Evolutionary conservation across 1,140 invertebrate species (phyloP).

Genomic region (Maconellicoccus hirsutus): DNA sequence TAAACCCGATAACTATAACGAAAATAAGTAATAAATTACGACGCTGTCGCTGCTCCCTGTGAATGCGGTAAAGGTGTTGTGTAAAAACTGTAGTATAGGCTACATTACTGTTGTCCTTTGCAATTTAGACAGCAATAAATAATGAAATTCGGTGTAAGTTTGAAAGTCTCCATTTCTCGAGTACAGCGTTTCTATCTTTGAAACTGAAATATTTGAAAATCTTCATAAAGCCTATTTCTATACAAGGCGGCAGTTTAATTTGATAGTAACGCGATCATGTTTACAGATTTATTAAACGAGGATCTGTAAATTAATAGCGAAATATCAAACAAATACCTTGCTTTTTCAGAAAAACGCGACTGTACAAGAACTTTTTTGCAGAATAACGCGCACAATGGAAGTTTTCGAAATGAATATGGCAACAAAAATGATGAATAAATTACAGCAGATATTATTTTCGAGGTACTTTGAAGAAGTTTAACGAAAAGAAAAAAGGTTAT

Average conservation of each 20-base stretch:
- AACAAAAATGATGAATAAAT: too few relatives aligned
- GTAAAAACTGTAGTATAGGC: neutral
- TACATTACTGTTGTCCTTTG: neutral
- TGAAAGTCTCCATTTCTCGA: neutral
- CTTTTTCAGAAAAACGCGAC: too few relatives aligned
- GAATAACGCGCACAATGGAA: too few relatives aligned
- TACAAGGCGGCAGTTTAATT: too few relatives aligned
- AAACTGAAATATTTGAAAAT: neutral
- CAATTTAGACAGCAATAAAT: constrained; percentile 3
- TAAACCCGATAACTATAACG: neutral
- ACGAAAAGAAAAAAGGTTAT: neutral
- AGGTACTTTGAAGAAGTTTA: neutral
- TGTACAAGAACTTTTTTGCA: too few relatives aligned
- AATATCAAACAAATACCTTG: too few relatives aligned
- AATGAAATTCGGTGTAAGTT: neutral
- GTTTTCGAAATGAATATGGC: too few relatives aligned
- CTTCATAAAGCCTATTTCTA: neutral
- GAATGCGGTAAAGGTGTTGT: neutral
- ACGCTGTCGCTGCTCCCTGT: neutral
- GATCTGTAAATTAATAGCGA: too few relatives aligned
- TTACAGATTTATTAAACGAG: too few relatives aligned
- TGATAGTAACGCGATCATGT: too few relatives aligned
- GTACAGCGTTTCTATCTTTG: neutral
- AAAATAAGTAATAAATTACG: neutral
- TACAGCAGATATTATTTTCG: neutral